Conservation (phyloP, 2,113 vertebrate genomes). For the Vombatus ursinus region DNA sequence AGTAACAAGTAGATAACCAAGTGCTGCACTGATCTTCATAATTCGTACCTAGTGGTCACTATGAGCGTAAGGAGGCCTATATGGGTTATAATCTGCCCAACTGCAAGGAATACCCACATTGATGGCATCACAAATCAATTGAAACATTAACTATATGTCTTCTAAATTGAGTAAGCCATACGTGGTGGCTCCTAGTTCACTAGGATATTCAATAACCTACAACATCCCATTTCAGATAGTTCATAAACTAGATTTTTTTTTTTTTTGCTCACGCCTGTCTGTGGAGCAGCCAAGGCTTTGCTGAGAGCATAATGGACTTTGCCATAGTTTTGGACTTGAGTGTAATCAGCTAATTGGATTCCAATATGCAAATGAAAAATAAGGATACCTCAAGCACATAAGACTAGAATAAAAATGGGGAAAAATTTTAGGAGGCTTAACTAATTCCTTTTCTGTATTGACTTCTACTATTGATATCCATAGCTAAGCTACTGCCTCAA, state of each 20-base stretch:
- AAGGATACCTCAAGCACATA: background rate
- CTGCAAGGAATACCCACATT: background rate
- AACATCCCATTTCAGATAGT: background rate
- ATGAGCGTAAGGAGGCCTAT: too few species aligned
- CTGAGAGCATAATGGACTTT: background rate
- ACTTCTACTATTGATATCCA: background rate
- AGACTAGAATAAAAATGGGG: background rate
- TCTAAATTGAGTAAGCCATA: background rate
- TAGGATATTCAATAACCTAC: background rate
- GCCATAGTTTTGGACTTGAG: background rate
- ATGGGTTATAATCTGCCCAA: too few species aligned
- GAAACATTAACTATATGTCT: background rate
- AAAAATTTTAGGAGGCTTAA: background rate
- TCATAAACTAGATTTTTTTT: background rate
- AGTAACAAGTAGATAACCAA: too few species aligned
- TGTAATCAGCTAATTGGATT: background rate
- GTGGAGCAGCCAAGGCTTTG: background rate
- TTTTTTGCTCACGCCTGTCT: background rate
- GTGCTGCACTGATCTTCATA: too few species aligned
- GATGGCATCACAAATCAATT: background rate
- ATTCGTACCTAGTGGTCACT: too few species aligned
- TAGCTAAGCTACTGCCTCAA: background rate
- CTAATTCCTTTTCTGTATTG: background rate
- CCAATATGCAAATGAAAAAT: background rate
- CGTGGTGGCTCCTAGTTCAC: background rate